Base-by-base conservation (phyloP, 2,888 invertebrate genomes). In the Glomeris marginata region DNA sequence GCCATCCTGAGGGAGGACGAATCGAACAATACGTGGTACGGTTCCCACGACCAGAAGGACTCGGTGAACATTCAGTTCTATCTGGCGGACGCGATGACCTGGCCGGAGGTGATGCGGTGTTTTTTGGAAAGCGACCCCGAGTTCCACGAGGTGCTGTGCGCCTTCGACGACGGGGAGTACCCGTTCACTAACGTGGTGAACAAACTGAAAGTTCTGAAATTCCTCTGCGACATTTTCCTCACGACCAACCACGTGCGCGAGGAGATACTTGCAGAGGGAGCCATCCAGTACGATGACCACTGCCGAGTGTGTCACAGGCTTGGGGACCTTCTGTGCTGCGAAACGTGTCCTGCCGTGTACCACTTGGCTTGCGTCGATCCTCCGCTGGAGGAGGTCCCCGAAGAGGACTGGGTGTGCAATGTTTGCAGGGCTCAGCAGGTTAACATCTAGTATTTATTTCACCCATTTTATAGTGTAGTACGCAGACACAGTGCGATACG, bases 341-440 rank as follows among this genome's bases (percentile, higher is more conserved):
- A 97, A 70, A 90, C 90, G 2, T 98, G 98, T 64, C 91, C 97
- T 18, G 97, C 97, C 28, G 94, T 95, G 20, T 98, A 90, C 68
- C 98, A 98, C 68, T 73, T 97, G 63, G 87, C 86, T 62, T 98
- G 98, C 72, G 85, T 94, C 47, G 91, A 92, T 64, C 95, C 95
- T 47, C 90, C 92, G 11, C 71, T 97, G 63, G 78, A 82, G 45
- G 84, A 92, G 69, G 91, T 95, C 42, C 95, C 95, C 48, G 84
- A 88, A 51, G 94, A 94, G 70, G 94, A 94, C 63, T 97, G 97
- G 95, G 84, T 91, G 61, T 98, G 98, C 71, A 81, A 80, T 57
- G 77, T 94, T 47, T 98, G 98, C 67, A 81, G 84, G 64, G 81
- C 83, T 46, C 92, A 97, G 64, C 83, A 84, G 74, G 84, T 75